A percentile compares a stretch with the other conserved stretches of the same genome.
phyloP scores from a whole-genome alignment of 2,797 vertebrate genomes.

The Diplodus puntazzo region DNA sequence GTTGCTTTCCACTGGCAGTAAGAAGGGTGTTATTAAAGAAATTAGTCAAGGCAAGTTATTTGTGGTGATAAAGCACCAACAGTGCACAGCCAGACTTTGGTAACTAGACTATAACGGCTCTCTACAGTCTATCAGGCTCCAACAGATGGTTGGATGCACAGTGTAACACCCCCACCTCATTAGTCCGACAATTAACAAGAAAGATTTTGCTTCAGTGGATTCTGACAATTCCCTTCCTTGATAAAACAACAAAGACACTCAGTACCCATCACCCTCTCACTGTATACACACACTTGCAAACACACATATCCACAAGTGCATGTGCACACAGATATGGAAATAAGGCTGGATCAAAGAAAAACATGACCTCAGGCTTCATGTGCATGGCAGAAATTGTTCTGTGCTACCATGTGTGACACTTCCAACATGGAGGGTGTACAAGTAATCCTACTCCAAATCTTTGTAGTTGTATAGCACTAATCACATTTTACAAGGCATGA shows the following conservation, averaged over 20 bases:
- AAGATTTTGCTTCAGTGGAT: conserved; percentile 64
- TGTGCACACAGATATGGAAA: conserved; percentile 50
- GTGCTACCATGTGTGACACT: neutral
- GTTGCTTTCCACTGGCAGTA: neutral
- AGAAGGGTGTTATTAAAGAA: neutral
- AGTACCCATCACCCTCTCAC: conserved; percentile 34
- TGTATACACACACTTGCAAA: neutral
- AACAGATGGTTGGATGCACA: conserved; percentile 36
- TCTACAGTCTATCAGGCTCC: conserved; percentile 35
- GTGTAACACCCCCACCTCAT: conserved; percentile 57
- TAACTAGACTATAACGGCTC: conserved; percentile 8
- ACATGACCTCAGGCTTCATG: neutral
- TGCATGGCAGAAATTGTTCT: conserved; percentile 6
- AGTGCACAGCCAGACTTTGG: conserved; percentile 27
- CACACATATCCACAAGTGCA: neutral
- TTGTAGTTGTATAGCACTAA: neutral
- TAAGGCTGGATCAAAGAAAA: conserved; percentile 22
- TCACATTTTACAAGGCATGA: neutral
- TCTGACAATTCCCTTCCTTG: conserved; percentile 55
- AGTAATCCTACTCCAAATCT: neutral
- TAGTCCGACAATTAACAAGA: conserved; percentile 57
- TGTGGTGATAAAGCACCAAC: conserved; percentile 9
- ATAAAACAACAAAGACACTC: conserved; percentile 62
- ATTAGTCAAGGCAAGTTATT: conserved; percentile 1
- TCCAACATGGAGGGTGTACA: neutral